Percentiles rank a stretch among this genome's conserved stretches.
These are phyloP conservation scores for Rugalucina vietnamica DNA, from an alignment of 2,888 invertebrate species.

Conservation along the genomic window DNA sequence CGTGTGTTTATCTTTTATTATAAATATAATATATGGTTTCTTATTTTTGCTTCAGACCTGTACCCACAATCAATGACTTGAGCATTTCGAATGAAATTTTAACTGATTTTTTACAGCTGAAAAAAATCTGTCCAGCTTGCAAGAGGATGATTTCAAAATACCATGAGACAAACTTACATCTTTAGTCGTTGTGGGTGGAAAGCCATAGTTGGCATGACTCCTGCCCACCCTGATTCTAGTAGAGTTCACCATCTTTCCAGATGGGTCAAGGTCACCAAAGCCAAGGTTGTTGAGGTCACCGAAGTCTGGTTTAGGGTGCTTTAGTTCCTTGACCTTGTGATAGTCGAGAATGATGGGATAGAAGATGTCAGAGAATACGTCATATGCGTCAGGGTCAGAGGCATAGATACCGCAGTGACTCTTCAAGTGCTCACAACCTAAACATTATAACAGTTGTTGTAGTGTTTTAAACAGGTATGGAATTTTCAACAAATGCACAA, in stretches of 20 bases:
- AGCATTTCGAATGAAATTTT: too few relatives aligned
- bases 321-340: constrained; percentile 83
- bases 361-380: constrained; percentile 72
- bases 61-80: too few relatives aligned
- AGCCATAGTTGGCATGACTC: constrained; percentile 76
- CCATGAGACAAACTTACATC: constrained; percentile 72
- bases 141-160: too few relatives aligned
- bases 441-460: too few relatives aligned
- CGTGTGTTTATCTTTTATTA: too few relatives aligned
- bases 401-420: constrained; percentile 87
- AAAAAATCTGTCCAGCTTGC: too few relatives aligned
- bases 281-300: constrained; percentile 94
- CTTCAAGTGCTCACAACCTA: constrained; percentile 97
- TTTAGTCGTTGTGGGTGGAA: constrained; percentile 91
- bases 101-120: too few relatives aligned
- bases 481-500: too few relatives aligned
- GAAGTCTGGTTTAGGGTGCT: constrained; percentile 94
- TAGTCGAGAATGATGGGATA: constrained; percentile 84
- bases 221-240: constrained; percentile 79
- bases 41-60: too few relatives aligned
- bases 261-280: constrained; percentile 92
- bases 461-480: too few relatives aligned
- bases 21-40: too few relatives aligned
- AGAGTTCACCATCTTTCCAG: constrained; percentile 89
- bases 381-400: constrained; percentile 76